Percentiles rank a stretch among this genome's conserved stretches.
These are phyloP conservation scores for Eleginops maclovinus DNA, from an alignment of 2,113 vertebrate genomes.

Conservation along the genomic window DNA sequence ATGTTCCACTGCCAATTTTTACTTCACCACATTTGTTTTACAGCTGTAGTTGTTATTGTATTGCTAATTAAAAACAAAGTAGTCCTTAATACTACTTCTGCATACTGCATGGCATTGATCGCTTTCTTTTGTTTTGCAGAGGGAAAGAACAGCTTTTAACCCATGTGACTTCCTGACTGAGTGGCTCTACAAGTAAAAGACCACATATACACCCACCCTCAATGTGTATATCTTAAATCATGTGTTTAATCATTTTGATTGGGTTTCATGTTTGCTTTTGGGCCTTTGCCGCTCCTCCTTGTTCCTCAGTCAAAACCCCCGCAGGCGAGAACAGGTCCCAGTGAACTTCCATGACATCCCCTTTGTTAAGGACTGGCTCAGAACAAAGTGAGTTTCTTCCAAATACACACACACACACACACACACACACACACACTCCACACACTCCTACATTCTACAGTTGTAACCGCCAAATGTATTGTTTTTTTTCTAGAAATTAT, in stretches of 20 bases:
- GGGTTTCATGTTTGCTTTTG: neutral
- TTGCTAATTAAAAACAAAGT: neutral
- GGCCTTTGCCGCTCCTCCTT: neutral
- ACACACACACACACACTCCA: too few relatives aligned
- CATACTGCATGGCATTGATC: neutral
- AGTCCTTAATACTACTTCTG: neutral
- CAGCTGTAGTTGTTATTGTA: neutral
- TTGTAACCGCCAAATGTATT: neutral
- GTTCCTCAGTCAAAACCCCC: constrained; percentile 86
- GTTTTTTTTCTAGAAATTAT: neutral
- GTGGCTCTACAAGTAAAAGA: constrained; percentile 96
- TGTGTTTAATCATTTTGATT: neutral
- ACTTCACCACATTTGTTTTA: neutral
- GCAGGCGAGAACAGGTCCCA: constrained; percentile 79
- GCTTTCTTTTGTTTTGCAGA: constrained; percentile 80
- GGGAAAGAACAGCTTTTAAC: constrained; percentile 88
- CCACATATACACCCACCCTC: neutral
- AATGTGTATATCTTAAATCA: neutral
- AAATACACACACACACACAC: neutral
- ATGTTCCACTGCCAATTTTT: neutral
- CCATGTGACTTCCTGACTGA: constrained; percentile 91
- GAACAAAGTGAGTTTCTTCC: constrained; percentile 87
- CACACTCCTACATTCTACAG: too few relatives aligned
- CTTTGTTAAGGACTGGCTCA: constrained; percentile 89
- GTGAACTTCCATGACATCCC: constrained; percentile 89